phyloP scores from a whole-genome alignment of 1,140 invertebrate genomes.

The Ruditapes philippinarum region DNA sequence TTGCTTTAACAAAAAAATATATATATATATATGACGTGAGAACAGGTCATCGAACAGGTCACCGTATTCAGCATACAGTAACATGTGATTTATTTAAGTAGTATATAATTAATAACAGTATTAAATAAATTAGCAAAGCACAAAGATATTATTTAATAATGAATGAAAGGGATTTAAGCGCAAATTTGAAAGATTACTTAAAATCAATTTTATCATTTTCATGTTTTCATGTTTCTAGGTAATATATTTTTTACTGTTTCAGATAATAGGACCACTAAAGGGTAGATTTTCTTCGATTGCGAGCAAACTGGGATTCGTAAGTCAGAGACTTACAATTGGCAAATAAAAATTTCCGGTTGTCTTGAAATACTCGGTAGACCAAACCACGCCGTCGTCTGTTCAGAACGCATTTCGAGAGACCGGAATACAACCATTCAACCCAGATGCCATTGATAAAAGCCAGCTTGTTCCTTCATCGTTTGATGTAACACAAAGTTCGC shows the following conservation, averaged over 20 bases:
- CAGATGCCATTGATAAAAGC: too few relatives aligned
- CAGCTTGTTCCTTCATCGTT: background rate
- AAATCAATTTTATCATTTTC: background rate
- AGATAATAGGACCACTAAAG: too few relatives aligned
- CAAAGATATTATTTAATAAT: background rate
- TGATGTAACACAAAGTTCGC: background rate
- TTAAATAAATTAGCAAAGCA: background rate
- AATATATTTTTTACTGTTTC: background rate
- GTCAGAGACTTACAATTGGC: background rate
- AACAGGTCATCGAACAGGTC: background rate
- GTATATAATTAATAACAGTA: background rate
- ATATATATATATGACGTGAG: background rate
- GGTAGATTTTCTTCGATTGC: too few relatives aligned
- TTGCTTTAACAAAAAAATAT: background rate
- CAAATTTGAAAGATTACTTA: background rate
- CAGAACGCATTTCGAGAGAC: background rate
- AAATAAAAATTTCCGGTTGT: slow-evolving; percentile 4
- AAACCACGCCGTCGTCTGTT: background rate
- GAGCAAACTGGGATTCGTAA: background rate
- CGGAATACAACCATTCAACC: background rate
- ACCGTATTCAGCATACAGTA: background rate
- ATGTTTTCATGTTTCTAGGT: background rate
- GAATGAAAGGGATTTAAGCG: background rate
- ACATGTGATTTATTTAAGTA: background rate
- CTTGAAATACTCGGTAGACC: background rate